Evolutionary conservation across 2,113 vertebrate species (phyloP), one percentile per base, ranked within the genome.

Genomic region (Chaetorhynchus papuensis): DNA sequence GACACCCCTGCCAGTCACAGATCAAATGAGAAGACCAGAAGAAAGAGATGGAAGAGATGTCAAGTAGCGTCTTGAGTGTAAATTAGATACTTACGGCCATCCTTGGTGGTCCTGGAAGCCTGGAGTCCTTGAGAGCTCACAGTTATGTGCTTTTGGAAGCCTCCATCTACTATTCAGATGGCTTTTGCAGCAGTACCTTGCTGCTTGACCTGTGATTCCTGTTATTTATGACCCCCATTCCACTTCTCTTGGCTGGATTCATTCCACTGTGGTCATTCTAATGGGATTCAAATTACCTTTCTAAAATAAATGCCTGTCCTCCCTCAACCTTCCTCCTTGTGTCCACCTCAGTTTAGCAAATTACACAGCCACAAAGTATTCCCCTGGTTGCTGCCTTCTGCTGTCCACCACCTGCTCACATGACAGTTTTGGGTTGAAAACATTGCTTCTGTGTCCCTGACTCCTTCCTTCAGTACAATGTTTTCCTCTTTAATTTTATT

Each of bases 401-500:
- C 42, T 8, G 3, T 69, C 42, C 44, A 45, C 50, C 56, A 28
- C n/a, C 39, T n/a, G 14, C 10, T 75, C 47, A 47, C 1, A 7
- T 78, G 86, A 76, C 28, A 94, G 35, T 33, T 77, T 72, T 4
- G 7, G 17, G 28, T 47, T 79, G 54, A 42, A 83, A 93, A 90
- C 47, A 23, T 83, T 90, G 83, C 76, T 65, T 85, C 75, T 66
- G 21, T 84, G 52, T 83, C 44, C 52, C 24, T 1, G 1, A n/a
- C 16, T 72, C 78, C 65, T 52, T 95, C 42, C 49, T 70, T 82
- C 18, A 90, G 57, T 75, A 56, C 56, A 85, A 35, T 28, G 23
- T 69, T 96, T 93, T 89, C 49, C 26, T 95, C 68, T 89, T 91
- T 60, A 77, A 27, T 84, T 92, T 90, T 89, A 92, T 93, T 96